Conservation (phyloP, 2,888 invertebrate species). For the Mesoligia furuncula region DNA sequence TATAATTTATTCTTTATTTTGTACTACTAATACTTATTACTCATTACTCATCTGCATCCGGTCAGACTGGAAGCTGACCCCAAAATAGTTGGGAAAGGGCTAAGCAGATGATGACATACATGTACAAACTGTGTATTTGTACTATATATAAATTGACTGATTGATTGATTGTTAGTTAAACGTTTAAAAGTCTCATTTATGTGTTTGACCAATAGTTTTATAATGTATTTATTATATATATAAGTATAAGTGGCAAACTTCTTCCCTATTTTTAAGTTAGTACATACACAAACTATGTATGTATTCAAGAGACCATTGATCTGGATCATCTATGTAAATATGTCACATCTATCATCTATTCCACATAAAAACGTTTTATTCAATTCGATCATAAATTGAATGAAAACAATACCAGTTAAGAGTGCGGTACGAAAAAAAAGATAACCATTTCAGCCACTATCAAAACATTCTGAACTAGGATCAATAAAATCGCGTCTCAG, state of each 20-base stretch:
- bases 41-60: too few relatives aligned
- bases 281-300: neutral
- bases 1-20: too few relatives aligned
- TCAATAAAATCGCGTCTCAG: slow-evolving; percentile 55
- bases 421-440: neutral
- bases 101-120: neutral
- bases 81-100: neutral
- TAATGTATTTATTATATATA: too few relatives aligned
- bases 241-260: neutral
- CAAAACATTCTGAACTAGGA: slow-evolving; percentile 12
- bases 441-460: neutral
- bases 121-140: neutral
- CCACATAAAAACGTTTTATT: neutral
- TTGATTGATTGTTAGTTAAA: too few relatives aligned
- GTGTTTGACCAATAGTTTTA: neutral
- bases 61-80: neutral
- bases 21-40: too few relatives aligned
- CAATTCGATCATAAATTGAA: neutral
- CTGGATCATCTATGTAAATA: neutral
- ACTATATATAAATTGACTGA: neutral
- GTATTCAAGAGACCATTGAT: neutral
- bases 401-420: neutral
- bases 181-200: neutral
- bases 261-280: neutral
- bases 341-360: neutral